Percentiles rank a stretch among this genome's conserved stretches.
Conservation (phyloP, 2,113 vertebrate species). For the Lepus americanus region DNA sequence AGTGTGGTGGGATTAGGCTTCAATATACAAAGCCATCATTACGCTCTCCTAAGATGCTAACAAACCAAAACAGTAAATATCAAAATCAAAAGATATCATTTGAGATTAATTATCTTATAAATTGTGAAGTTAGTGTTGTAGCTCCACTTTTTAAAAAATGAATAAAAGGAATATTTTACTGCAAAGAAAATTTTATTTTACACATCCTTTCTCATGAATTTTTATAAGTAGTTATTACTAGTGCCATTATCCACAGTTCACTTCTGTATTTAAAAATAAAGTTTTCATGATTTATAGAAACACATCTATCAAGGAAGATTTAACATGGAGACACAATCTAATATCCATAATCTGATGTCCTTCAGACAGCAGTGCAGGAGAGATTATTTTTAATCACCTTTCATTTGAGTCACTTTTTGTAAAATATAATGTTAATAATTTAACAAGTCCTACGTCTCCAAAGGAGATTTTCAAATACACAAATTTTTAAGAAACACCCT, state of each 20-base stretch:
- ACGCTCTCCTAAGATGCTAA: slow-evolving; percentile 39
- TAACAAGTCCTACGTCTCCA: background rate
- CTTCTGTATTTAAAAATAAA: slow-evolving; percentile 40
- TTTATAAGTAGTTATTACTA: background rate
- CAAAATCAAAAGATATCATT: background rate
- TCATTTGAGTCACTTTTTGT: background rate
- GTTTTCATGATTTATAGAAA: background rate
- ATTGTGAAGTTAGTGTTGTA: background rate
- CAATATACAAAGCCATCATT: background rate
- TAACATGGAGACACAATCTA: background rate
- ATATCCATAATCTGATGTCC: background rate
- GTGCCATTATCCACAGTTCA: background rate
- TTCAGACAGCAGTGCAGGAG: background rate
- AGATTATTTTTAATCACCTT: background rate
- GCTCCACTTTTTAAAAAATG: background rate
- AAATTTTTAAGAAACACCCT: slow-evolving; percentile 86
- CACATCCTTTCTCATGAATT: slow-evolving; percentile 6
- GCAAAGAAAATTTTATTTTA: slow-evolving; percentile 61
- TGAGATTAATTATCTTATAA: slow-evolving; percentile 47
- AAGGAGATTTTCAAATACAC: slow-evolving; percentile 46
- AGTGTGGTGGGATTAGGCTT: background rate
- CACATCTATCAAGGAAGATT: background rate
- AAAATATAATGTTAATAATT: slow-evolving; percentile 21
- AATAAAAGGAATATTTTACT: background rate
- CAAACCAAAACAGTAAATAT: slow-evolving; percentile 10